Conservation (phyloP, 2,888 invertebrate species). For the Hydroisotoma schaefferi region DNA sequence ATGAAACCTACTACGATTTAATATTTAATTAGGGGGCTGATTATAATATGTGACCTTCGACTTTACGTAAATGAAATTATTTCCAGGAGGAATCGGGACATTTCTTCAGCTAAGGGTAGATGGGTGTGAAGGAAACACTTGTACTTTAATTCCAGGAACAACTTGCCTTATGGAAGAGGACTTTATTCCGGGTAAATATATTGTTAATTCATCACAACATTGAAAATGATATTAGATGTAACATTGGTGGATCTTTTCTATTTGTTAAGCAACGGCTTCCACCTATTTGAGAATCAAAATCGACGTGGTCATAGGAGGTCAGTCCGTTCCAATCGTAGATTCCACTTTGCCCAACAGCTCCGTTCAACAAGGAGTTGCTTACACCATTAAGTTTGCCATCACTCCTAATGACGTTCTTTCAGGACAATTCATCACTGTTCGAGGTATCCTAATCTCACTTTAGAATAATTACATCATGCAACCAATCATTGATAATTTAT, state of each 20-base stretch:
- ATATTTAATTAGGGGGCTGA: too few species aligned
- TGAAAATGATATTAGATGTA: too few species aligned
- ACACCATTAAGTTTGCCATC: slow-evolving; percentile 5
- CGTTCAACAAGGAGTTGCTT: slow-evolving; percentile 2
- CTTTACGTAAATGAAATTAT: too few species aligned
- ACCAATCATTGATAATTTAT: too few species aligned
- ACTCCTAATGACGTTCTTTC: background rate
- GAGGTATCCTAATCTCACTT: too few species aligned
- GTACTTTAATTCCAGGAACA: slow-evolving; percentile 3
- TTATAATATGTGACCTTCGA: too few species aligned
- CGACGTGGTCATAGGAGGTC: background rate
- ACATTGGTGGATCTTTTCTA: too few species aligned
- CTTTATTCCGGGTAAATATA: slow-evolving; percentile 11
- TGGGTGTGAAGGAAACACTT: slow-evolving; percentile 10
- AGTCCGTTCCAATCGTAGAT: slow-evolving; percentile 2
- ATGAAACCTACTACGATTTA: too few species aligned
- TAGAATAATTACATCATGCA: too few species aligned
- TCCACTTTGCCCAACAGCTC: background rate
- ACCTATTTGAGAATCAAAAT: slow-evolving; percentile 1
- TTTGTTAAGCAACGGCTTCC: too few species aligned
- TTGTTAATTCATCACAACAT: too few species aligned
- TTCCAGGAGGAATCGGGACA: slow-evolving; percentile 4
- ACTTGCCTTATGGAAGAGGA: slow-evolving; percentile 5
- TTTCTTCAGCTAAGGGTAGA: background rate
- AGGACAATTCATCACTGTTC: background rate